These are phyloP conservation scores for Cantharis nigra DNA, from an alignment of 2,888 invertebrate species.

Conservation along the genomic window DNA sequence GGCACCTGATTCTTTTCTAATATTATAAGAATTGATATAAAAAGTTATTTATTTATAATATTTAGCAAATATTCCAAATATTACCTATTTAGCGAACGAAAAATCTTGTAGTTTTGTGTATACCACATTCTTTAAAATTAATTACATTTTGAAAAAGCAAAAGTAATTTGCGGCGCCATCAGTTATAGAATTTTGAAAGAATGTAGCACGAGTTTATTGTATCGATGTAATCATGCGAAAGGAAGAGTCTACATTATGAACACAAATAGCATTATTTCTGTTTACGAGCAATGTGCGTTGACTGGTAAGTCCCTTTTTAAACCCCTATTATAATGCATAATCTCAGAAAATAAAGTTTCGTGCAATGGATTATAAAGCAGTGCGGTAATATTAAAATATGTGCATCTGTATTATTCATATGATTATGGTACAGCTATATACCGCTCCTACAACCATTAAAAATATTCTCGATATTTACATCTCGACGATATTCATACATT, in stretches of 20 bases:
- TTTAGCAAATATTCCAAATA: too few species aligned
- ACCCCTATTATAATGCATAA: conserved; percentile 20
- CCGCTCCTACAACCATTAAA: neutral
- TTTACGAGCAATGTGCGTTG: conserved; percentile 46
- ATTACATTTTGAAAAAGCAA: neutral
- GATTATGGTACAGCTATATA: neutral
- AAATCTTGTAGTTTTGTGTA: neutral
- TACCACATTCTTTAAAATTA: neutral
- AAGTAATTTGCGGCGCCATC: neutral
- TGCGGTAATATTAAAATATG: neutral
- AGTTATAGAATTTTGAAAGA: conserved; percentile 12
- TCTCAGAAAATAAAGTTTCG: conserved; percentile 1
- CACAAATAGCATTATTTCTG: conserved; percentile 41
- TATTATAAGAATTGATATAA: too few species aligned
- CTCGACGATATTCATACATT: conserved; percentile 24
- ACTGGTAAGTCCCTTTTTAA: conserved; percentile 35
- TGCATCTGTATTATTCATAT: too few species aligned
- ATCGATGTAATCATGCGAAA: conserved; percentile 27
- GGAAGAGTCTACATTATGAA: conserved; percentile 15
- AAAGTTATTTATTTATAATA: too few species aligned
- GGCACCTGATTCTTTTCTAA: too few species aligned
- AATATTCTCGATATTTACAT: conserved; percentile 28
- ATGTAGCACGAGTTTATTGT: conserved; percentile 34
- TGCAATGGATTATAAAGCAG: neutral
- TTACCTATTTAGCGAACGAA: neutral